A percentile compares a stretch with the other conserved stretches of the same genome.
phyloP scores from a whole-genome alignment of 92 coral and sea anemone species.

The Galaxea fascicularis region DNA sequence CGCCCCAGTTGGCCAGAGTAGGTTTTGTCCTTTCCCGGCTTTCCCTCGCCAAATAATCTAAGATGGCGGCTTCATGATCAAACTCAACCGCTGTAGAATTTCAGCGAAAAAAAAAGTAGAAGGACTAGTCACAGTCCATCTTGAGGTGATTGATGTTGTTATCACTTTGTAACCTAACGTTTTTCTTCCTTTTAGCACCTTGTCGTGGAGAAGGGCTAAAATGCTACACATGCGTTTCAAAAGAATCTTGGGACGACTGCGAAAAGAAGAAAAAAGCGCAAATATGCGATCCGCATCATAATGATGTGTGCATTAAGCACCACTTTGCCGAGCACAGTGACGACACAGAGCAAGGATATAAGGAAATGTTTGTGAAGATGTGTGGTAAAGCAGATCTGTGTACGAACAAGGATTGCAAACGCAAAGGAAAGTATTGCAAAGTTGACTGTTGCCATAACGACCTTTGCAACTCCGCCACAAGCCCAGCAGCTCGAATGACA shows the following conservation, averaged over 20 bases:
- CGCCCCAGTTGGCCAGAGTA: too few relatives aligned
- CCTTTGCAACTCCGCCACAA: neutral
- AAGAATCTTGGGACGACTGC: conserved; percentile 5
- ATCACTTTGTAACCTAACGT: too few relatives aligned
- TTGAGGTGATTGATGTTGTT: too few relatives aligned
- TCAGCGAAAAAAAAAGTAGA: too few relatives aligned
- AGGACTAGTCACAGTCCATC: too few relatives aligned
- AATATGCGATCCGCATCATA: neutral
- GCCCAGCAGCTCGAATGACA: too few relatives aligned
- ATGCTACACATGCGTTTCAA: neutral
- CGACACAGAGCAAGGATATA: neutral
- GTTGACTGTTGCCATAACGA: conserved; percentile 12
- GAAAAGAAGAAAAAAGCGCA: neutral
- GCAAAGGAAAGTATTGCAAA: neutral
- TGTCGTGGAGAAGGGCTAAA: conserved; percentile 4
- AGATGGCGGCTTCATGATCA: too few relatives aligned
- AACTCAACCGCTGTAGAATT: too few relatives aligned
- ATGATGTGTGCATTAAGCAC: neutral
- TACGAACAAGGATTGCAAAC: neutral
- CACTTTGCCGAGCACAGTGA: neutral
- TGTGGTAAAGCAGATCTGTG: neutral
- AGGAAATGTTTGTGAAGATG: neutral
- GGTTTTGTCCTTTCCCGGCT: too few relatives aligned
- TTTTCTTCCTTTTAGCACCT: neutral
- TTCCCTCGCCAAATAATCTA: too few relatives aligned